Evolutionary conservation across 2,113 vertebrate genomes (phyloP), one percentile per base, ranked within the genome.

Genomic region (Bos indicus): DNA sequence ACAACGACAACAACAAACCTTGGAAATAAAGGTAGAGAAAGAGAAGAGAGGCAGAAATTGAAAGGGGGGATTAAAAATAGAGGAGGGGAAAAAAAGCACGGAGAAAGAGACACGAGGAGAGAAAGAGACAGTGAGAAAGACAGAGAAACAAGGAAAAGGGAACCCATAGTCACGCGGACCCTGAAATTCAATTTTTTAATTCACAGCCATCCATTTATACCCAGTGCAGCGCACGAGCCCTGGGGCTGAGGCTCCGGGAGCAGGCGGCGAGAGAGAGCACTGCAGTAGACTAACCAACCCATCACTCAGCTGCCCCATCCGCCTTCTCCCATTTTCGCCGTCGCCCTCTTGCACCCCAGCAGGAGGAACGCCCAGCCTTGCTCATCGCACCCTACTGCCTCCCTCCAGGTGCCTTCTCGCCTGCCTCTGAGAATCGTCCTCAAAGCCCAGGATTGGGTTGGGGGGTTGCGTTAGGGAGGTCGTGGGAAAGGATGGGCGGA

Each of bases 281-380:
- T 95, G 98, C 98, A 33, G 98, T 26, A 90, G 6, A 77, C 71
- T 14, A 43, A 43, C 10, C 48, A 78, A 36, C 97, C 94, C 94
- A 48, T 56, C 48, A 19, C 88, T 71, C 89, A 1, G 59, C 5
- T 28, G 23, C 51, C 25, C 54, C 17, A 26, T 82, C 96, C 6
- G 5, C 95, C 87, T 93, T 74, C 71, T 95, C 95, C n/a, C 51
- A 1, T 93, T 92, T 82, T 96, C 85, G 83, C 90, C 4, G 8
- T 51, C 43, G 89, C 40, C 88, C 88, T 77, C 48, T 12, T 4
- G 54, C 64, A 85, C 54, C 78, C 0, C 7, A 92, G 78, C 88
- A 52, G 7, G 52, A 86, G 52, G 36, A 82, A 71, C 9, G 10
- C 28, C 36, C 21, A 90, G 23, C 46, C 48, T 82, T 5, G 23